Conservation (phyloP, 1,140 invertebrate genomes). For the Drepana arcuata region DNA sequence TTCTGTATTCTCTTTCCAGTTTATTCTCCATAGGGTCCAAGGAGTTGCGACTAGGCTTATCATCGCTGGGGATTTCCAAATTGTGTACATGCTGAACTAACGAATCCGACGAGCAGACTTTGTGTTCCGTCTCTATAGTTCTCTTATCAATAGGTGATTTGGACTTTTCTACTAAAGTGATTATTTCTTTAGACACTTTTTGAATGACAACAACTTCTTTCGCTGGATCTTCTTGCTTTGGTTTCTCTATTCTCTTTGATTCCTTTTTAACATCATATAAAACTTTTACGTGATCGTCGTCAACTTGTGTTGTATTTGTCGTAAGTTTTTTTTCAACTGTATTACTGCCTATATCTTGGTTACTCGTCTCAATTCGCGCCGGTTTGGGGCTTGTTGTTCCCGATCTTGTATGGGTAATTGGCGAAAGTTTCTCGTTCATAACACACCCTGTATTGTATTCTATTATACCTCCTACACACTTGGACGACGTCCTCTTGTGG, state of each 20-base stretch:
- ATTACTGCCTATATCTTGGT: constrained; percentile 17
- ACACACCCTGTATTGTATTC: constrained; percentile 14
- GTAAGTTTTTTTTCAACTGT: constrained; percentile 9
- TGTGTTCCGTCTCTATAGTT: neutral
- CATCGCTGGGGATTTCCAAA: constrained; percentile 36
- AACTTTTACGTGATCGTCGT: too few species aligned
- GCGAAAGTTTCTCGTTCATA: constrained; percentile 34
- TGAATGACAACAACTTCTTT: too few species aligned
- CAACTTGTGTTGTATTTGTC: constrained; percentile 14
- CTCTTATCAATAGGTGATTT: too few species aligned
- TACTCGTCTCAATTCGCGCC: constrained; percentile 2
- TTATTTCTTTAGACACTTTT: too few species aligned
- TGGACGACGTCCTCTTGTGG: constrained; percentile 33
- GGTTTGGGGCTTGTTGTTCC: constrained; percentile 24
- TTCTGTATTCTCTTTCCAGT: constrained; percentile 41
- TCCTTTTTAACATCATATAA: too few species aligned
- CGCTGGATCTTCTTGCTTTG: too few species aligned
- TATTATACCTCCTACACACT: constrained; percentile 31
- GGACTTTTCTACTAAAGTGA: too few species aligned
- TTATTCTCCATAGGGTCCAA: constrained; percentile 41
- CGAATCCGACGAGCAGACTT: constrained; percentile 37
- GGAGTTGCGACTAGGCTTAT: constrained; percentile 21
- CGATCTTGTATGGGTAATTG: constrained; percentile 33
- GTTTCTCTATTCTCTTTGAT: too few species aligned
- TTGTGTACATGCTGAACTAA: constrained; percentile 46